A percentile compares a stretch with the other conserved stretches of the same genome.
phyloP scores from a whole-genome alignment of 2,113 vertebrate species.

The Cyanocitta stelleri region DNA sequence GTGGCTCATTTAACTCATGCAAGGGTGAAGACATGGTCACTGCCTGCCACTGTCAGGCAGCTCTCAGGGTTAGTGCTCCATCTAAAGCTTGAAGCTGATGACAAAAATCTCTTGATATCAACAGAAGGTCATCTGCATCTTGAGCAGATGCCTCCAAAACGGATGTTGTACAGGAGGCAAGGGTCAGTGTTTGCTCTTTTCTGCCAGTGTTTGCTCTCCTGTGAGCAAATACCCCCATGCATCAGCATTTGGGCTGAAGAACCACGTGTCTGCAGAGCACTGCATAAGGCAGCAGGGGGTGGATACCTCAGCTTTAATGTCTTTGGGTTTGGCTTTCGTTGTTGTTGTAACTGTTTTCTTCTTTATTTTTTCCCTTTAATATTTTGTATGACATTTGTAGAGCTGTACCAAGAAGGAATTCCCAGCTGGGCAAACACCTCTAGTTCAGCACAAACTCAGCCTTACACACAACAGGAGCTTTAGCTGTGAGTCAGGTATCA shows the following conservation, averaged over 20 bases:
- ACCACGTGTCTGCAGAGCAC: fast-evolving
- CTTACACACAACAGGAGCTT: neutral
- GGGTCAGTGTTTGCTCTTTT: neutral
- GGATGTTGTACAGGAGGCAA: neutral
- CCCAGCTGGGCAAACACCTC: neutral
- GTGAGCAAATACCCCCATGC: neutral
- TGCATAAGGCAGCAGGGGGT: neutral
- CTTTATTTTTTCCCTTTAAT: neutral
- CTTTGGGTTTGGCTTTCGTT: neutral
- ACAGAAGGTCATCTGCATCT: neutral
- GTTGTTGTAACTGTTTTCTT: neutral
- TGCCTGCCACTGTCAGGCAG: neutral
- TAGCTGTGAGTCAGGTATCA: neutral
- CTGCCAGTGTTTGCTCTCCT: neutral
- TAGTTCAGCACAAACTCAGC: neutral
- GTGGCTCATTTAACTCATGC: neutral
- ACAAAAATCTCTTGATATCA: neutral
- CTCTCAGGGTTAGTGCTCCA: neutral
- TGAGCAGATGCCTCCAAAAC: neutral
- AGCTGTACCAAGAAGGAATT: neutral
- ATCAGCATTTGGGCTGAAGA: neutral
- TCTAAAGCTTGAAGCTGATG: neutral
- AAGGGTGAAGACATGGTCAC: neutral
- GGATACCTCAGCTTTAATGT: neutral
- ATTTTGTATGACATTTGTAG: neutral